Evolutionary conservation across 2,113 vertebrate genomes (phyloP).

Genomic region (Gadus chalcogrammus): DNA sequence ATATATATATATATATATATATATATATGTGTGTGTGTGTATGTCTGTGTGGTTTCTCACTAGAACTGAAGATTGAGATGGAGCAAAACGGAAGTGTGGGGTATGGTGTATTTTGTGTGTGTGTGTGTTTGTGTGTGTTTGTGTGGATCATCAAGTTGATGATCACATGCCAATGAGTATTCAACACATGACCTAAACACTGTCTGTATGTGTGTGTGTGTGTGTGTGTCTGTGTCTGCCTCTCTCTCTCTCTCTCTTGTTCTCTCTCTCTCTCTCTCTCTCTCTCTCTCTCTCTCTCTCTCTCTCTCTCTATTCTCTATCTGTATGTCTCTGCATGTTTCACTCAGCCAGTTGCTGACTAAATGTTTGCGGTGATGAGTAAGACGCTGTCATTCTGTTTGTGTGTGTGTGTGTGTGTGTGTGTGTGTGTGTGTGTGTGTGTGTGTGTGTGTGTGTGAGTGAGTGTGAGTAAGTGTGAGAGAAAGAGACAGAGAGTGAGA

Average conservation of each 20-base stretch:
- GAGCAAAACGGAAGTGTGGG: too few relatives aligned
- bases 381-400: not conserved
- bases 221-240: too few relatives aligned
- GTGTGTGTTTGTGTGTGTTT: slow-evolving; percentile 20
- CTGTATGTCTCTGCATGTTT: not conserved
- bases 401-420: too few relatives aligned
- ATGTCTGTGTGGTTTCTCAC: not conserved
- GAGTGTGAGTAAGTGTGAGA: not conserved
- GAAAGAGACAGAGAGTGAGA: too few relatives aligned
- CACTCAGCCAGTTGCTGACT: not conserved
- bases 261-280: too few relatives aligned
- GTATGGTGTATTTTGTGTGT: not conserved
- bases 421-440: not conserved
- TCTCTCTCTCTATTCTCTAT: not conserved
- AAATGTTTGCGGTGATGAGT: not conserved
- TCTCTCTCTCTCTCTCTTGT: too few relatives aligned
- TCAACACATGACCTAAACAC: not conserved
- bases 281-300: too few relatives aligned
- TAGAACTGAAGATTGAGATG: not conserved
- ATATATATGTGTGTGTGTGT: not conserved
- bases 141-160: not conserved
- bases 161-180: not conserved
- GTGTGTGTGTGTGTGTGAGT: not conserved
- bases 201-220: too few relatives aligned
- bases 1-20: not conserved